Evolutionary conservation across 2,113 vertebrate species (phyloP), one percentile per base, ranked within the genome.

Genomic region (Chaetops frenatus): DNA sequence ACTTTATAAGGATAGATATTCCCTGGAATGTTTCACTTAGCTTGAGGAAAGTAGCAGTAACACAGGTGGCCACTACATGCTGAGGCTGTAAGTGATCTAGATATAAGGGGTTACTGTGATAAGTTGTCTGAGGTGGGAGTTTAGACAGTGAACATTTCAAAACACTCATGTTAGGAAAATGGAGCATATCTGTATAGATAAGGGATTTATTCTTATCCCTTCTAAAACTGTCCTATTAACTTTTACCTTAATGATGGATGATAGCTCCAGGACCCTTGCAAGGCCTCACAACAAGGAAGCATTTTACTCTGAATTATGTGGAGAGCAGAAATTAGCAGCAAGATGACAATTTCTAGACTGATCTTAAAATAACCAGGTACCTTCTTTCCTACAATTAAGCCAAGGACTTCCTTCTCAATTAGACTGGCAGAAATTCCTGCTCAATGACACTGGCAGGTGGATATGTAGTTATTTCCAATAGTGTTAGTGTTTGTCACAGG

Each of bases 311-410:
- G 38, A 81, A 7, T 78, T 86, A 81, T 7, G 4, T 29, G 50
- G 42, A 74, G 40, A 76, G 61, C 3, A 91, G 74, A 90, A 91
- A 94, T 90, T 84, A 92, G 28, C 70, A 94, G 66, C 42, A 77
- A 80, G 45, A 57, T 81, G 78, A 90, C 61, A 88, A 77, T 94
- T 91, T 90, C 66, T 85, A 54, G 45, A 81, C 61, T 67, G 57
- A 64, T 92, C 58, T 95, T 95, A 91, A 96, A 96, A 89, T 91
- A 92, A 54, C 57, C 35, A 54, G 42, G 25, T 84, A 31, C 61
- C 50, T 90, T 64, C 74, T 58, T 90, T 87, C 71, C 71, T 72
- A 45, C 72, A 95, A 96, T 92, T 91, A 94, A 95, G 81, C 66
- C 79, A 73, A 95, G 66, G 82, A 90, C 64, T 76, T 88, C 90